Conservation (phyloP, 2,888 invertebrate genomes). For the Rotaria socialis region DNA sequence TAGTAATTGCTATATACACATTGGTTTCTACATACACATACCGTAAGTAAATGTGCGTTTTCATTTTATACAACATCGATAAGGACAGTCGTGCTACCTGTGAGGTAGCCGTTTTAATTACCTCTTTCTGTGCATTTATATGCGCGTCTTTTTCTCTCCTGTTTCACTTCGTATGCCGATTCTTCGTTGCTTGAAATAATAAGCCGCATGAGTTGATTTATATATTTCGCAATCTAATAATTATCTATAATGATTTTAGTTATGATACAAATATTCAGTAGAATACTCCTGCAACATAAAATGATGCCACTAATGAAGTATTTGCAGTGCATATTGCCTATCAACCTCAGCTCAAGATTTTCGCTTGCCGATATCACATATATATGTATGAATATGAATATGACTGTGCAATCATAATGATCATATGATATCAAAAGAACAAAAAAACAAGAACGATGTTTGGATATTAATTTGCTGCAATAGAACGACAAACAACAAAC, state of each 20-base stretch:
- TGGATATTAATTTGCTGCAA: neutral
- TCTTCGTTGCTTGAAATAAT: neutral
- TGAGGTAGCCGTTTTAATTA: neutral
- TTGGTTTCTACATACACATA: neutral
- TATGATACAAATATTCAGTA: neutral
- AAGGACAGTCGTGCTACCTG: neutral
- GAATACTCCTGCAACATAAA: neutral
- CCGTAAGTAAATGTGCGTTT: neutral
- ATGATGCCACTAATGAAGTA: neutral
- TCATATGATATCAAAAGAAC: neutral
- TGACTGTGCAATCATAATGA: neutral
- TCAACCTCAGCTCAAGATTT: neutral
- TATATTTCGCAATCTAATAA: neutral
- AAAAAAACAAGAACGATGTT: neutral
- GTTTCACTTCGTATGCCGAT: neutral
- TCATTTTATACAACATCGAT: neutral
- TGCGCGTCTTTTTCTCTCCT: neutral
- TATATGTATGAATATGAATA: neutral
- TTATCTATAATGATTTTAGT: neutral
- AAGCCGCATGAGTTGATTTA: neutral
- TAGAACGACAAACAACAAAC: neutral
- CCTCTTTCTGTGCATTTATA: neutral
- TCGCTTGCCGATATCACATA: neutral
- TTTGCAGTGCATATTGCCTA: neutral
- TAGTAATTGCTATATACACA: neutral